These are phyloP conservation scores for Luidia sarsii DNA, from an alignment of 53 echinoderm and acorn worm species.

Conservation along the genomic window DNA sequence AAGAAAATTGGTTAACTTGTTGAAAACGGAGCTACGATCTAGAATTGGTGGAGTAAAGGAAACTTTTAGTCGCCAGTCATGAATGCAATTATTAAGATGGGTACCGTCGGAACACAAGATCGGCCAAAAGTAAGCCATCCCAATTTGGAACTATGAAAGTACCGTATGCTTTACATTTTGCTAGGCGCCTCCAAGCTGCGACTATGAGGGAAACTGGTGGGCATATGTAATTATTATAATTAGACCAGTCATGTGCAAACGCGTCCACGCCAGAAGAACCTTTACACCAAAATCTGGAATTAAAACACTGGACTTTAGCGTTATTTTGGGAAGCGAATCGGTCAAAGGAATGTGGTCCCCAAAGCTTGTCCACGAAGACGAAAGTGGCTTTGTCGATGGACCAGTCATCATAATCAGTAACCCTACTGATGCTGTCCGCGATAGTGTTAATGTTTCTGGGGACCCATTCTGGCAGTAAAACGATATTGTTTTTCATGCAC, in stretches of 20 bases:
- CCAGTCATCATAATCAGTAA: constrained; percentile 46
- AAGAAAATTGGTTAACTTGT: neutral
- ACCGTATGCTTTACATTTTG: neutral
- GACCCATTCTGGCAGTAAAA: constrained; percentile 34
- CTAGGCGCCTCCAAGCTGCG: constrained; percentile 6
- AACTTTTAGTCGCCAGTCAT: constrained; percentile 35
- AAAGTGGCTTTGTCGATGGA: constrained; percentile 21
- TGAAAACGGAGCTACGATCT: neutral
- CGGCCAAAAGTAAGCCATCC: no score
- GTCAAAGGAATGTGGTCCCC: constrained; percentile 63
- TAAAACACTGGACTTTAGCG: neutral
- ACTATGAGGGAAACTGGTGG: constrained; percentile 40
- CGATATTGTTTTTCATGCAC: neutral
- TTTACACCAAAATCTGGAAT: constrained; percentile 45
- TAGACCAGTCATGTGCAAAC: constrained; percentile 32
- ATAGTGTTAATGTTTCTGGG: constrained; percentile 29
- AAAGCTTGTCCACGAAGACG: constrained; percentile 19
- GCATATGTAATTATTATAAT: constrained; percentile 50
- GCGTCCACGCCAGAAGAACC: constrained; percentile 56
- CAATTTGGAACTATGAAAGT: constrained; percentile 24
- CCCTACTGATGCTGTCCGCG: constrained; percentile 35
- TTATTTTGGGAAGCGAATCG: constrained; percentile 44
- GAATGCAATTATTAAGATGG: constrained; percentile 14
- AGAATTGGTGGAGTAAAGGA: constrained; percentile 25
- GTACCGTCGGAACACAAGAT: constrained; percentile 31